Evolutionary conservation across 2,797 vertebrate genomes (phyloP).

Genomic region (Yasuhikotakia modesta): DNA sequence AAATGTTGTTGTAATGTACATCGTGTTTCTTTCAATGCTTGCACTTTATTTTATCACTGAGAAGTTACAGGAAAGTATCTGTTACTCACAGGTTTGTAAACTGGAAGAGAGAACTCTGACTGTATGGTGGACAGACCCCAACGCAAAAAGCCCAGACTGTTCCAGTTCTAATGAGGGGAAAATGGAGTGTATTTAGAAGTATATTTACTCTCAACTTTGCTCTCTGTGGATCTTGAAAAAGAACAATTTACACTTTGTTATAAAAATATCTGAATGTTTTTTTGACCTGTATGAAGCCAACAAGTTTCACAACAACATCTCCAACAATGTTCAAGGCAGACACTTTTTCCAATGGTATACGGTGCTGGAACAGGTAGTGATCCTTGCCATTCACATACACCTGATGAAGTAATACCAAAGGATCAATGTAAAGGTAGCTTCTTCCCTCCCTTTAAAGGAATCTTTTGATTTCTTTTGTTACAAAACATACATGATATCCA

Average conservation of each 20-base stretch:
- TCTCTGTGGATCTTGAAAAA: background rate
- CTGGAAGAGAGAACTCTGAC: background rate
- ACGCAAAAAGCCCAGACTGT: background rate
- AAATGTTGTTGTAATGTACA: background rate
- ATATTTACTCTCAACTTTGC: background rate
- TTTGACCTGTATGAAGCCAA: constrained; percentile 41
- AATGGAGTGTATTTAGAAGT: background rate
- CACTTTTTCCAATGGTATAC: no score
- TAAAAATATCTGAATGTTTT: background rate
- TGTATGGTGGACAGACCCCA: constrained; percentile 2
- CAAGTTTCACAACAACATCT: background rate
- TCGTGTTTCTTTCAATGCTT: background rate
- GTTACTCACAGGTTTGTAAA: constrained; percentile 30
- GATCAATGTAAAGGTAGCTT: background rate
- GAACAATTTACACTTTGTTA: no score
- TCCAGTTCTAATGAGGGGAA: background rate
- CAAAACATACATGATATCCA: constrained; percentile 16
- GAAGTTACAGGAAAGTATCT: background rate
- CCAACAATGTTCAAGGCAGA: no score
- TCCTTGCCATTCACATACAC: no score
- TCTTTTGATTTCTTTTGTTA: no score
- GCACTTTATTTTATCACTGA: background rate
- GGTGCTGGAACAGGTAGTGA: no score
- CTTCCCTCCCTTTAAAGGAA: background rate
- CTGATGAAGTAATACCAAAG: constrained; percentile 1